phyloP scores from a whole-genome alignment of 2,888 invertebrate species.

The Drosophila lacicola region DNA sequence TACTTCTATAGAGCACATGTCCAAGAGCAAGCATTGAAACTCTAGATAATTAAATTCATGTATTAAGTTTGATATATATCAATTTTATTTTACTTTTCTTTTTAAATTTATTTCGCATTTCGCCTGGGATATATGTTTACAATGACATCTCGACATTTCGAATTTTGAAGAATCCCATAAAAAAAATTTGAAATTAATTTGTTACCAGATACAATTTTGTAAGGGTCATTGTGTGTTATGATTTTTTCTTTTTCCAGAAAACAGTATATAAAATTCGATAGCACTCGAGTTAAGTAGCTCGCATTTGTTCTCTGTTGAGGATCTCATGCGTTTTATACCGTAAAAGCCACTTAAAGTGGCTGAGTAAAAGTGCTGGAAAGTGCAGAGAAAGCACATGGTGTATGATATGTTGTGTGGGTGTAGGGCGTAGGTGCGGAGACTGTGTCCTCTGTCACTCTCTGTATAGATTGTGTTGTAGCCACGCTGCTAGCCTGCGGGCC shows the following conservation, averaged over 20 bases:
- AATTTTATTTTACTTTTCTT: too few species aligned
- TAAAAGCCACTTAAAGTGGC: constrained; percentile 65
- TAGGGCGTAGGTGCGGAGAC: not conserved
- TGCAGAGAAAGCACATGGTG: constrained; percentile 16
- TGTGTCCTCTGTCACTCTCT: constrained; percentile 19
- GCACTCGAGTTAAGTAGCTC: not conserved
- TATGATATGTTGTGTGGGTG: not conserved
- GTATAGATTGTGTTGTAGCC: constrained; percentile 12
- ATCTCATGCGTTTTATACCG: constrained; percentile 21
- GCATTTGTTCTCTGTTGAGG: constrained; percentile 2
- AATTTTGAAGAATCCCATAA: too few species aligned
- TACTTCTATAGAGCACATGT: too few species aligned
- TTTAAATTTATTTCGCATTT: too few species aligned
- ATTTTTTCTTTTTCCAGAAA: not conserved
- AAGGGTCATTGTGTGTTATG: not conserved
- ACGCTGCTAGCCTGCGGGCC: constrained; percentile 27
- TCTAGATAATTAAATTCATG: too few species aligned
- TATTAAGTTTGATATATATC: too few species aligned
- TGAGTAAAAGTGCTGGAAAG: constrained; percentile 9
- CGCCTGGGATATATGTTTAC: too few species aligned
- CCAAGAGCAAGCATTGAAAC: too few species aligned
- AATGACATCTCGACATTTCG: too few species aligned
- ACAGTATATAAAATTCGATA: constrained; percentile 1
- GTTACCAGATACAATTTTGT: not conserved
- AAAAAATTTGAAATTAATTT: not conserved